phyloP scores from a whole-genome alignment of 1,140 invertebrate species.

The Mycetomoellerius zeteki region DNA sequence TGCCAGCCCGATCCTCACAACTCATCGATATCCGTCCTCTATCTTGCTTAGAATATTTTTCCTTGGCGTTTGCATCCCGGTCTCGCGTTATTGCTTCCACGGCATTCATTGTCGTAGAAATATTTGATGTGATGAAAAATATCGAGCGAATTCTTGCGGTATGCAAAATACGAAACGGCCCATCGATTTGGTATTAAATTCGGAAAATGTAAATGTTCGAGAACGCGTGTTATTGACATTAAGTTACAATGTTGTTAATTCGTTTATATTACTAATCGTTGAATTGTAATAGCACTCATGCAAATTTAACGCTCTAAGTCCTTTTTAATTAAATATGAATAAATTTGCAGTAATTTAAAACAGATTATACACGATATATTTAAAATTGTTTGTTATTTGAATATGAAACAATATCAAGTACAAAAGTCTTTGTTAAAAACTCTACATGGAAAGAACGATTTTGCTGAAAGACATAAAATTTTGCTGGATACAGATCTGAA shows the following conservation, averaged over 20 bases:
- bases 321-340: neutral
- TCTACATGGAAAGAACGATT: neutral
- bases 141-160: conserved; percentile 27
- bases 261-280: no score
- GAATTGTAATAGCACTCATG: neutral
- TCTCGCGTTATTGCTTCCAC: conserved; percentile 56
- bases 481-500: no score
- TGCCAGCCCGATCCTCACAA: conserved; percentile 41
- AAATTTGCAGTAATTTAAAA: neutral
- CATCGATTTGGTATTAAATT: conserved; percentile 28
- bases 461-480: no score
- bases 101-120: conserved; percentile 51
- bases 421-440: neutral
- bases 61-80: conserved; percentile 54
- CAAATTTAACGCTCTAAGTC: neutral
- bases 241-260: neutral
- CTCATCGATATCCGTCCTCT: conserved; percentile 58
- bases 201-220: neutral
- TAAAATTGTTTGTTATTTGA: neutral
- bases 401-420: neutral
- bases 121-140: conserved; percentile 55
- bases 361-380: neutral
- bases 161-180: conserved; percentile 4
- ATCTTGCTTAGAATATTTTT: conserved; percentile 64
- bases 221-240: neutral